Percentiles rank a stretch among this genome's conserved stretches.
Conservation (phyloP, 2,888 invertebrate genomes). For the Metacarcinus magister region DNA sequence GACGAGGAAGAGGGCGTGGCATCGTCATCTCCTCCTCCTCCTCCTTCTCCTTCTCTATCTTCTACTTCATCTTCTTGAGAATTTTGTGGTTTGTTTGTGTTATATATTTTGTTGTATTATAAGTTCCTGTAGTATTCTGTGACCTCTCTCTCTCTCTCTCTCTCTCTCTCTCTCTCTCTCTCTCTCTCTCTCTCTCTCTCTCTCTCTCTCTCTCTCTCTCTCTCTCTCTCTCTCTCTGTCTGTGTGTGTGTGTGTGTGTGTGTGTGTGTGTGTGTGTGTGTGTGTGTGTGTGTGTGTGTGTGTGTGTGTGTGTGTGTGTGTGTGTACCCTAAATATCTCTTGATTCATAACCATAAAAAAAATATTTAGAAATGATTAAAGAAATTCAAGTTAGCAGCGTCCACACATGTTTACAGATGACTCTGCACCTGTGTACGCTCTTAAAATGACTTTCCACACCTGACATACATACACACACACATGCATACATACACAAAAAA, state of each 20-base stretch:
- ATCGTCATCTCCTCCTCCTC: background rate
- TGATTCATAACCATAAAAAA: background rate
- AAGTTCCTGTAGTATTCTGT: background rate
- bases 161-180: background rate
- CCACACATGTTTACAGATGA: background rate
- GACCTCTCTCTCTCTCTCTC: background rate
- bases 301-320: constrained; percentile 48
- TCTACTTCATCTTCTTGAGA: background rate
- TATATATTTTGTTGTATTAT: background rate
- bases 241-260: constrained; percentile 48
- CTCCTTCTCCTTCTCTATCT: background rate
- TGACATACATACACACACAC: background rate
- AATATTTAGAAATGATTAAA: background rate
- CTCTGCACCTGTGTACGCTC: background rate
- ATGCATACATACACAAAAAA: background rate
- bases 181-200: background rate
- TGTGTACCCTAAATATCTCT: background rate
- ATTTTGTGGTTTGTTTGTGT: background rate
- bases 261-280: constrained; percentile 36
- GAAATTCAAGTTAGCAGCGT: background rate
- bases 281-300: constrained; percentile 44
- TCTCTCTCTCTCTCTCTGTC: background rate
- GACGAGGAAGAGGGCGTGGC: background rate
- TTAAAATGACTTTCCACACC: background rate
- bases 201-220: background rate